Evolutionary conservation across 2,888 invertebrate species (phyloP).

Genomic region (Nebria brevicollis): DNA sequence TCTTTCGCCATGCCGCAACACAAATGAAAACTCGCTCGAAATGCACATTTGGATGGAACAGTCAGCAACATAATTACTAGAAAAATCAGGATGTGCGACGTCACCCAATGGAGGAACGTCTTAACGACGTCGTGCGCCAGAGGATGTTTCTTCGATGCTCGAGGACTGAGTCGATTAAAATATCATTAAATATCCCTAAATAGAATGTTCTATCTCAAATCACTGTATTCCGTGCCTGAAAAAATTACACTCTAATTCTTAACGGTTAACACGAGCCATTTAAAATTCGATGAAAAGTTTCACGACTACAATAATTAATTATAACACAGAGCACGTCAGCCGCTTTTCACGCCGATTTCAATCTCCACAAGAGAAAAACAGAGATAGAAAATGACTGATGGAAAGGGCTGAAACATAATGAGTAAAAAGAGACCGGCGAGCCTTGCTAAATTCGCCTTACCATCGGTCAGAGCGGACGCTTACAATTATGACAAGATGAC

Average conservation of each 20-base stretch:
- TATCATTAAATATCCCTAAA: slow-evolving; percentile 34
- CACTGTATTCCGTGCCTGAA: slow-evolving; percentile 32
- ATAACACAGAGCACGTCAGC: slow-evolving; percentile 44
- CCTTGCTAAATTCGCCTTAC: neutral
- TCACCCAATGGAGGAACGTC: neutral
- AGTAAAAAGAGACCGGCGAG: neutral
- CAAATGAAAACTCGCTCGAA: neutral
- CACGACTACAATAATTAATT: slow-evolving; percentile 43
- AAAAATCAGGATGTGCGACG: slow-evolving; percentile 13
- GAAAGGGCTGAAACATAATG: neutral
- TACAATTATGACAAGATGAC: neutral
- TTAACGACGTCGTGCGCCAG: neutral
- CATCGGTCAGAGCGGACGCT: neutral
- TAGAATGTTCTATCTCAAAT: slow-evolving; percentile 35
- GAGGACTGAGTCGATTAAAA: slow-evolving; percentile 23
- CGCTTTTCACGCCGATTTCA: slow-evolving; percentile 43
- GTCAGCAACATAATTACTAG: neutral
- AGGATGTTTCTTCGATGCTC: neutral
- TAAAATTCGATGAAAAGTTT: slow-evolving; percentile 42
- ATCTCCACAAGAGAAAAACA: slow-evolving; percentile 21
- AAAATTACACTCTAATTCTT: slow-evolving; percentile 41
- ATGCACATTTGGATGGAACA: neutral
- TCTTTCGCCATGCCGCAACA: neutral
- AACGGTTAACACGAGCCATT: slow-evolving; percentile 37
- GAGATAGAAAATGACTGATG: neutral